Conservation (phyloP, 2,113 vertebrate genomes). For the Synodontis membranacea region DNA sequence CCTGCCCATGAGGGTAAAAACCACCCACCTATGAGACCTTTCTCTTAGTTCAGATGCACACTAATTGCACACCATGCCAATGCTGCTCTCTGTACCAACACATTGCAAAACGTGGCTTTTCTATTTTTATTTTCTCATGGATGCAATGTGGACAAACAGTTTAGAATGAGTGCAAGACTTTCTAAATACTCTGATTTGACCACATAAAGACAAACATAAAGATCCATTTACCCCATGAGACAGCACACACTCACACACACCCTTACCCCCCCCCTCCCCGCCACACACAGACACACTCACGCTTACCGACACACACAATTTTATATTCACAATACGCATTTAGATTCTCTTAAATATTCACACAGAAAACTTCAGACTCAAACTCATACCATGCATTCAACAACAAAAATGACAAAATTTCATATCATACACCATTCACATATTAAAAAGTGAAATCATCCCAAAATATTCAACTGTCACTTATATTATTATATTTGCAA, state of each 20-base stretch:
- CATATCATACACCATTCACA: background rate
- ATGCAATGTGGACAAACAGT: background rate
- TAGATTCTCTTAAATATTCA: background rate
- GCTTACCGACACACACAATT: slow-evolving; percentile 35
- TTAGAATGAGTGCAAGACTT: background rate
- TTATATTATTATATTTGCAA: background rate
- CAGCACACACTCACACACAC: slow-evolving; percentile 1
- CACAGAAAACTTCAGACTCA: background rate
- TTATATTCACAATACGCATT: slow-evolving; percentile 3
- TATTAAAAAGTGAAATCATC: background rate
- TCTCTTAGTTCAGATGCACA: background rate
- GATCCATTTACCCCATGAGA: background rate
- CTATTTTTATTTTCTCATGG: background rate
- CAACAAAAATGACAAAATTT: slow-evolving; percentile 17
- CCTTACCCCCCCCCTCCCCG: too few species aligned
- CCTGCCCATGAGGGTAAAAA: background rate
- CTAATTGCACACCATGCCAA: background rate
- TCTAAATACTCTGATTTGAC: background rate
- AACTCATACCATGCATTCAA: background rate
- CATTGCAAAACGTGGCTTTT: background rate
- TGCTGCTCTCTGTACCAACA: background rate
- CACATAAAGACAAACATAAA: slow-evolving; percentile 34
- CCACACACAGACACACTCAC: slow-evolving; percentile 26
- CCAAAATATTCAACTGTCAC: background rate
- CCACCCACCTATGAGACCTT: background rate